Base-by-base conservation (phyloP, 2,888 invertebrate species). In the Molorchus minor region DNA sequence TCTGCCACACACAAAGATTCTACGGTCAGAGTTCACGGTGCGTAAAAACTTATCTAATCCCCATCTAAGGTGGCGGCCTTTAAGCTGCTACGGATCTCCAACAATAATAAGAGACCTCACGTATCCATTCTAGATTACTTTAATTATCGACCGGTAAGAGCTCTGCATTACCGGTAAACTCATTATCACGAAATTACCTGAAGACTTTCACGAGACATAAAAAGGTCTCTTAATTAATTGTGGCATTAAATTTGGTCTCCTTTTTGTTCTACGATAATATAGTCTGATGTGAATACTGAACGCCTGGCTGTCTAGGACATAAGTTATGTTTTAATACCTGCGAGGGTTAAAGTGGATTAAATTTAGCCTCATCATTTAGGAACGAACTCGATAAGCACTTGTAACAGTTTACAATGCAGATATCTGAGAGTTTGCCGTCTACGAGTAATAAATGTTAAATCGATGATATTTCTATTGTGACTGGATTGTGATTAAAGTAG, bases 101-200 rank as follows among this genome's bases (percentile, higher is more conserved):
- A 61, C 46, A 56, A 57, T 59, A 41, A 17, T 47, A 45, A 33
- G 45, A 41, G 58, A 53, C 43, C 61, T 62, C 64, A 61, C 62
- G 62, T 43, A 45, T 51, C 56, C 61, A 59, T 44, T 38, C 43
- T 66, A 65, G 61, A 65, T 67, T 64, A 62, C 65, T 65, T 67
- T 64, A 65, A 65, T 65, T 67, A 67, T 67, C 60, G 60, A 65
- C 60, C 65, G 60, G 64, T 56, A 57, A 49, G 59, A 62, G 58
- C 51, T 56, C 61, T 65, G 58, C 58, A 61, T 57, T 58, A 52
- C 61, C 57, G 52, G 58, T 49, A 58, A 61, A 56, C 61, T 57
- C 53, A 55, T 61, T 61, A 57, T 40, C 38, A 52, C 41, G 52
- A 51, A 55, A 60, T 58, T 58, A 58, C 53, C 46, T 58, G 56